Conservation (phyloP, 2,888 invertebrate genomes). For the Coenonympha arcania region DNA sequence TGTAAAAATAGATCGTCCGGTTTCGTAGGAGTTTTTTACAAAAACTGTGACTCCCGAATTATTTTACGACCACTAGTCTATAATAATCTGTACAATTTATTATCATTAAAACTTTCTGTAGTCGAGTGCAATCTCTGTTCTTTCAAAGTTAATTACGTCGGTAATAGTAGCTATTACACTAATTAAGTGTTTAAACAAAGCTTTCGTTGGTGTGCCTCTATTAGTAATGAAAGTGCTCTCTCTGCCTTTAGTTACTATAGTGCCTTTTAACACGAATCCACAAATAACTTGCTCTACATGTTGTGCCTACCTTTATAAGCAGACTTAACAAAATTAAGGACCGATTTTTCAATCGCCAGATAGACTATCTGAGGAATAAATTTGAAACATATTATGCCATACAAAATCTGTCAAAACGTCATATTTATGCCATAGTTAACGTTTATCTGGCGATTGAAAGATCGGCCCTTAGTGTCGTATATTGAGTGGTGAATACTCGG, state of each 20-base stretch:
- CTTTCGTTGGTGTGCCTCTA: conserved; percentile 1
- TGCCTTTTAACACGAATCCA: background rate
- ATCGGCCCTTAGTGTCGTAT: too few relatives aligned
- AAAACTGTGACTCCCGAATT: too few relatives aligned
- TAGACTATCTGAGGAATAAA: too few relatives aligned
- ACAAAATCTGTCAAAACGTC: too few relatives aligned
- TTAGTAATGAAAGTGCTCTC: conserved; percentile 1
- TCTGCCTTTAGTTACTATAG: background rate
- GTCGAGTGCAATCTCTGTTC: background rate
- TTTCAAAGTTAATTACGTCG: conserved; percentile 4
- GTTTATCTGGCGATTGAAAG: too few relatives aligned
- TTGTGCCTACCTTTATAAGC: background rate
- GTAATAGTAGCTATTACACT: conserved; percentile 1
- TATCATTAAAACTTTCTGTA: background rate
- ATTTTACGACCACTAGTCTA: background rate
- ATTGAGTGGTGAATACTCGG: too few relatives aligned
- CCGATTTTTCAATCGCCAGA: too few relatives aligned
- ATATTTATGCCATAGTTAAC: too few relatives aligned
- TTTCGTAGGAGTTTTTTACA: too few relatives aligned
- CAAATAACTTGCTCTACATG: background rate
- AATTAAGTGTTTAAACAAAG: conserved; percentile 6
- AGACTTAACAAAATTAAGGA: too few relatives aligned
- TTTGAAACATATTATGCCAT: too few relatives aligned
- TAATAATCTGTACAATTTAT: background rate
- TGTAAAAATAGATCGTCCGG: too few relatives aligned